Conservation (phyloP, 2,797 vertebrate genomes). For the Urosaurus nigricauda region DNA sequence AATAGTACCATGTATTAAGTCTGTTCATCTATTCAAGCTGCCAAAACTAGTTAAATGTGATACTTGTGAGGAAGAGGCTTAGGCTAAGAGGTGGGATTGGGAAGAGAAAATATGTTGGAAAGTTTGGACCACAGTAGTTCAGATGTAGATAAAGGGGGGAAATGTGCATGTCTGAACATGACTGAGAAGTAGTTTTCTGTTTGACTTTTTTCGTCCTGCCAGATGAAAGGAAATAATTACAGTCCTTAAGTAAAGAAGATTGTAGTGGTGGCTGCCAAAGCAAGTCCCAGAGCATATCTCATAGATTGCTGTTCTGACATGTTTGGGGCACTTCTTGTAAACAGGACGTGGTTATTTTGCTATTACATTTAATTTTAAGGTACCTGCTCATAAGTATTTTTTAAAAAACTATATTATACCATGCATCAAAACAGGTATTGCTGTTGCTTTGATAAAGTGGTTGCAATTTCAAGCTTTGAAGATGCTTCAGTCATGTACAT, state of each 20-base stretch:
- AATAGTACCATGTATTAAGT: conserved; percentile 43
- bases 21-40: conserved; percentile 42
- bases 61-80: conserved; percentile 6
- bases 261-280: conserved; percentile 21
- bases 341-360: not conserved
- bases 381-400: conserved; percentile 16
- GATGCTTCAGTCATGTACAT: not conserved
- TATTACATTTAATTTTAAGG: conserved; percentile 18
- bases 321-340: conserved; percentile 37
- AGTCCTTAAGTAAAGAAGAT: conserved; percentile 30
- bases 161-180: conserved; percentile 17
- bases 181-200: conserved; percentile 35
- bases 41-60: conserved; percentile 22
- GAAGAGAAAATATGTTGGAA: conserved; percentile 21
- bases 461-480: not conserved
- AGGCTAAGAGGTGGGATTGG: not conserved
- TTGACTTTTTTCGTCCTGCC: not conserved
- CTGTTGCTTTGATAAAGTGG: not conserved
- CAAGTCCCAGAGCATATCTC: conserved; percentile 13
- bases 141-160: conserved; percentile 43
- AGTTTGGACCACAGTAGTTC: conserved; percentile 57
- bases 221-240: conserved; percentile 50
- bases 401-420: not conserved
- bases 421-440: not conserved
- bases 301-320: conserved; percentile 33